A percentile compares a stretch with the other conserved stretches of the same genome.
Evolutionary conservation across 2,888 invertebrate genomes (phyloP).

Genomic region (Teleiodes luculella): DNA sequence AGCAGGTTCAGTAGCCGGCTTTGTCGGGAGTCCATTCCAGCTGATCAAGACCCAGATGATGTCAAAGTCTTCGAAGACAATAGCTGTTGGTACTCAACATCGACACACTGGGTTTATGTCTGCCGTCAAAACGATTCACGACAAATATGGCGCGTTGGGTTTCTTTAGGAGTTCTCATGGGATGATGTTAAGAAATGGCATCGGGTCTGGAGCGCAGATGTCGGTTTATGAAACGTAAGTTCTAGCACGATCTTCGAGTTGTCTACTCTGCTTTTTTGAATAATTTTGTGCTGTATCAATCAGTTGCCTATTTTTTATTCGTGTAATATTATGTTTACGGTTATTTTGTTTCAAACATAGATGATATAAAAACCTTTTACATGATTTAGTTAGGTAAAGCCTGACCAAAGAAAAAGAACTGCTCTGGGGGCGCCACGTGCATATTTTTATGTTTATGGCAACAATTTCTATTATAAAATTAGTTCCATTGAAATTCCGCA

Average conservation of each 20-base stretch:
- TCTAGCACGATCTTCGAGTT: neutral
- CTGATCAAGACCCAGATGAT: conserved; percentile 94
- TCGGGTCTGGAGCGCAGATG: conserved; percentile 91
- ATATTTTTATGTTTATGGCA: too few relatives aligned
- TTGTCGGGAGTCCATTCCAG: conserved; percentile 91
- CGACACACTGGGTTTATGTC: conserved; percentile 82
- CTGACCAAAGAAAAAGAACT: too few relatives aligned
- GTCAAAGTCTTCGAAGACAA: conserved; percentile 84
- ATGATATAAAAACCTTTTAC: too few relatives aligned
- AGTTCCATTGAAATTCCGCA: too few relatives aligned
- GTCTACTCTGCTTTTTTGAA: too few relatives aligned
- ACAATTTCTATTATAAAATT: too few relatives aligned
- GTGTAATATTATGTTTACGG: too few relatives aligned
- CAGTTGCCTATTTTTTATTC: too few relatives aligned
- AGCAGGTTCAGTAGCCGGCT: conserved; percentile 23
- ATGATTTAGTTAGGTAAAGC: too few relatives aligned
- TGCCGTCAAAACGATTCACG: conserved; percentile 81
- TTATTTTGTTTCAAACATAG: too few relatives aligned
- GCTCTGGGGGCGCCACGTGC: too few relatives aligned
- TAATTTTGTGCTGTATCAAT: too few relatives aligned
- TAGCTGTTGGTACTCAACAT: conserved; percentile 94
- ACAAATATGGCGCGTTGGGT: conserved; percentile 72
- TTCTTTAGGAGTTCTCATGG: conserved; percentile 87
- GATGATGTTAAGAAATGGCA: conserved; percentile 85
- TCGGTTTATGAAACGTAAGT: conserved; percentile 2